Conservation (phyloP, 1,140 invertebrate genomes). For the Zaprionus camerounensis region DNA sequence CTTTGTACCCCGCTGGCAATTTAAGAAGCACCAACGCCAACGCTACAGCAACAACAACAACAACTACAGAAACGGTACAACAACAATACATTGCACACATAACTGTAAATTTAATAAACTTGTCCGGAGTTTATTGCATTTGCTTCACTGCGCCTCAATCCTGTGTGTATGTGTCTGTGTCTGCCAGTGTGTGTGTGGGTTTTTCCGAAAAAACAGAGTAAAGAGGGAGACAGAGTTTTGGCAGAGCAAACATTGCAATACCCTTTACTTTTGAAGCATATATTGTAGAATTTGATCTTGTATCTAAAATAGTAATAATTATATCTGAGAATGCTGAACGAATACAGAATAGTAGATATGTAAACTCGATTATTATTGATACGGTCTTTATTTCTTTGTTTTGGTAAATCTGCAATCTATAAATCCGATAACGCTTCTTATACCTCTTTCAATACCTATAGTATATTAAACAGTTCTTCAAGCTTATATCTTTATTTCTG, state of each 20-base stretch:
- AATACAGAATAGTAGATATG: too few relatives aligned
- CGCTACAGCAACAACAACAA: neutral
- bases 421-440: too few relatives aligned
- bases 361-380: too few relatives aligned
- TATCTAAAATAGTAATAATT: too few relatives aligned
- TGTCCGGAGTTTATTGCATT: conserved; percentile 74
- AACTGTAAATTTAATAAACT: conserved; percentile 78
- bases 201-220: neutral
- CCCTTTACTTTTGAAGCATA: neutral
- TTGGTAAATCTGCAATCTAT: too few relatives aligned
- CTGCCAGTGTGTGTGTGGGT: neutral
- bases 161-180: neutral
- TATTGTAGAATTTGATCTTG: too few relatives aligned
- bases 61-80: conserved; percentile 4
- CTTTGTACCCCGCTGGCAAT: conserved; percentile 31
- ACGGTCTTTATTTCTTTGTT: too few relatives aligned
- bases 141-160: conserved; percentile 50
- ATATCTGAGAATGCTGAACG: too few relatives aligned
- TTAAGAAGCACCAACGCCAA: conserved; percentile 20
- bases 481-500: too few relatives aligned
- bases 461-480: too few relatives aligned
- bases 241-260: neutral
- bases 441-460: too few relatives aligned
- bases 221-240: neutral
- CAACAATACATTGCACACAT: conserved; percentile 48